These are phyloP conservation scores for Pyxicephalus adspersus DNA, from an alignment of 2,113 vertebrate genomes.

Conservation along the genomic window DNA sequence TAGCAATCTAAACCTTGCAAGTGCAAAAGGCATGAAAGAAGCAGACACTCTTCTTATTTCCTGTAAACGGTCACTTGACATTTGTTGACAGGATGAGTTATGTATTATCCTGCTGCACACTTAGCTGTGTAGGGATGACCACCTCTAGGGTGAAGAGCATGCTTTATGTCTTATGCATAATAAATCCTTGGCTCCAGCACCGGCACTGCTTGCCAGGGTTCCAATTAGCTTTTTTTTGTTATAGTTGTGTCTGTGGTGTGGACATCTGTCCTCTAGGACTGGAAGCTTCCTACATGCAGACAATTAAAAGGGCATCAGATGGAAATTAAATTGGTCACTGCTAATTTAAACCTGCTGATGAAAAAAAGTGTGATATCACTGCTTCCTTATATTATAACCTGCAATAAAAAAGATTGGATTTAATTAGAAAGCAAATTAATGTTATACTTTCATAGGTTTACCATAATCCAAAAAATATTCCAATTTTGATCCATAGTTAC, in stretches of 20 bases:
- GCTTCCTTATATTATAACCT: too few species aligned
- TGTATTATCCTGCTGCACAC: constrained; percentile 32
- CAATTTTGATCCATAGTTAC: too few species aligned
- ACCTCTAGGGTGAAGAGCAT: constrained; percentile 51
- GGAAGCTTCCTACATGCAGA: constrained; percentile 30
- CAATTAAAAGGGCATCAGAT: constrained; percentile 53
- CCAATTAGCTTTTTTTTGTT: constrained; percentile 52
- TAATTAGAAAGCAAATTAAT: too few species aligned
- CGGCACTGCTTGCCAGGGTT: constrained; percentile 50
- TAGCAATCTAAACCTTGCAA: too few species aligned
- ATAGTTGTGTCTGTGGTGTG: constrained; percentile 43
- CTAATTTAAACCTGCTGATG: constrained; percentile 18
- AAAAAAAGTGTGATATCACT: background rate
- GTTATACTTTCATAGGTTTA: too few species aligned
- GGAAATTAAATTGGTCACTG: constrained; percentile 43
- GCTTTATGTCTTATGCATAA: constrained; percentile 49
- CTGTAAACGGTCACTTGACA: constrained; percentile 40
- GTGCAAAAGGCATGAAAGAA: too few species aligned
- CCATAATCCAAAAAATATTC: too few species aligned
- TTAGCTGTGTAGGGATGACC: constrained; percentile 43
- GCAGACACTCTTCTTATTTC: background rate
- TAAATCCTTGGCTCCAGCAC: constrained; percentile 27
- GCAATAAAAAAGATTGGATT: too few species aligned
- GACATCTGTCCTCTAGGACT: constrained; percentile 50
- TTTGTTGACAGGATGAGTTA: constrained; percentile 42